phyloP scores from a whole-genome alignment of 2,888 invertebrate species.

The Pyrgus malvae region DNA sequence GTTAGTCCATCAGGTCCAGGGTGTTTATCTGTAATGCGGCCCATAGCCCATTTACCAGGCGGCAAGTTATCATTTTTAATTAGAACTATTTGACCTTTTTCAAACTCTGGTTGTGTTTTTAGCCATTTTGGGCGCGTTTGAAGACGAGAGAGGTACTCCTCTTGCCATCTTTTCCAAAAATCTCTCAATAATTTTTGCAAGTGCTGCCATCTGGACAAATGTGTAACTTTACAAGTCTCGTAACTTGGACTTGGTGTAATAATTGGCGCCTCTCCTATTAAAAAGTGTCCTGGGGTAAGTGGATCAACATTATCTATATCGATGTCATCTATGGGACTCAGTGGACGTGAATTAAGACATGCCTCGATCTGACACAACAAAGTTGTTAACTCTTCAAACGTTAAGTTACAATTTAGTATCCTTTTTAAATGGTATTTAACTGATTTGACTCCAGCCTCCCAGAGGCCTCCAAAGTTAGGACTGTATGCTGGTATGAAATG shows the following conservation, averaged over 20 bases:
- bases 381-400: constrained; percentile 27
- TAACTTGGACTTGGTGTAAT: neutral
- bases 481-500: constrained; percentile 34
- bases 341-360: neutral
- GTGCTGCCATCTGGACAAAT: neutral
- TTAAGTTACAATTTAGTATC: constrained; percentile 1
- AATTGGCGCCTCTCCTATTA: neutral
- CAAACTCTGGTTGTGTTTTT: neutral
- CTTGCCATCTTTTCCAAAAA: neutral
- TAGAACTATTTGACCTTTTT: neutral
- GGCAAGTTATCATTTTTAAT: neutral
- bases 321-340: neutral
- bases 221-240: neutral
- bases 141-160: neutral
- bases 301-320: neutral
- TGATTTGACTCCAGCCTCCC: constrained; percentile 20
- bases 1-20: neutral
- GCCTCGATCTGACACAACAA: neutral
- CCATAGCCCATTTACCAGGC: neutral
- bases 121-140: neutral
- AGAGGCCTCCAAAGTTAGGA: constrained; percentile 30
- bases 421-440: constrained; percentile 5
- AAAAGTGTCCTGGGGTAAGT: neutral
- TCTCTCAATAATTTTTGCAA: neutral
- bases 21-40: neutral